Percentiles rank a stretch among this genome's conserved stretches.
These are phyloP conservation scores for Scaptodrosophila lebanonensis DNA, from an alignment of 1,140 invertebrate species.

Conservation along the genomic window DNA sequence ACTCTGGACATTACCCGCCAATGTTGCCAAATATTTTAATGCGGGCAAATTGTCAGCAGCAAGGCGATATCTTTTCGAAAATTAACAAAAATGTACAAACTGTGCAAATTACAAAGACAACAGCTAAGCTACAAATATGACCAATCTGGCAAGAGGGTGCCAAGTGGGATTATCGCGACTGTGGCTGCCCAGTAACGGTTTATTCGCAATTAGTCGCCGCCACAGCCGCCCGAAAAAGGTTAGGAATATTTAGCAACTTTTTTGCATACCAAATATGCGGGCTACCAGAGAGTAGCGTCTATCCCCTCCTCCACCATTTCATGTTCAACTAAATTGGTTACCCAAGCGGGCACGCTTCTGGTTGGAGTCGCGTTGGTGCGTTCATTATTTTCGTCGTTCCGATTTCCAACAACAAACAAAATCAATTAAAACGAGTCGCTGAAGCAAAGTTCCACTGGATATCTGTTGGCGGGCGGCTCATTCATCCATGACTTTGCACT, in stretches of 20 bases:
- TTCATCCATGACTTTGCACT: constrained; percentile 73
- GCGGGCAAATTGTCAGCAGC: constrained; percentile 38
- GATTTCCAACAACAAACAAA: constrained; percentile 41
- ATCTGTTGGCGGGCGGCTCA: constrained; percentile 30
- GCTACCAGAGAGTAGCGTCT: constrained; percentile 5
- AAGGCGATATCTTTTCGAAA: constrained; percentile 44
- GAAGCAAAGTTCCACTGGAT: constrained; percentile 61
- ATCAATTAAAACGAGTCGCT: constrained; percentile 69
- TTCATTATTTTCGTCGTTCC: constrained; percentile 40
- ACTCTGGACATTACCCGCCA: too few relatives aligned
- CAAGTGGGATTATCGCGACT: constrained; percentile 15
- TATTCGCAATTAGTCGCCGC: constrained; percentile 51
- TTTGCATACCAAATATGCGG: constrained; percentile 36
- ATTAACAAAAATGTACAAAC: constrained; percentile 47
- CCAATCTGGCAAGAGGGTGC: constrained; percentile 18
- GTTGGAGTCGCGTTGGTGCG: constrained; percentile 33
- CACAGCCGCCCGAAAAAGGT: constrained; percentile 45
- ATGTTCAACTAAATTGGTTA: constrained; percentile 66
- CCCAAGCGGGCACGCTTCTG: constrained; percentile 30
- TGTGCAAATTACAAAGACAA: constrained; percentile 59
- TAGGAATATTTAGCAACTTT: constrained; percentile 55
- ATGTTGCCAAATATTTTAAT: constrained; percentile 46
- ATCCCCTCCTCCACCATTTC: constrained; percentile 25
- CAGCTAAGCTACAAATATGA: constrained; percentile 5
- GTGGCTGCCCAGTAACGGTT: constrained; percentile 7